Percentiles rank a stretch among this genome's conserved stretches.
Evolutionary conservation across 2,113 vertebrate genomes (phyloP).

Genomic region (Pogonocichla stellata): DNA sequence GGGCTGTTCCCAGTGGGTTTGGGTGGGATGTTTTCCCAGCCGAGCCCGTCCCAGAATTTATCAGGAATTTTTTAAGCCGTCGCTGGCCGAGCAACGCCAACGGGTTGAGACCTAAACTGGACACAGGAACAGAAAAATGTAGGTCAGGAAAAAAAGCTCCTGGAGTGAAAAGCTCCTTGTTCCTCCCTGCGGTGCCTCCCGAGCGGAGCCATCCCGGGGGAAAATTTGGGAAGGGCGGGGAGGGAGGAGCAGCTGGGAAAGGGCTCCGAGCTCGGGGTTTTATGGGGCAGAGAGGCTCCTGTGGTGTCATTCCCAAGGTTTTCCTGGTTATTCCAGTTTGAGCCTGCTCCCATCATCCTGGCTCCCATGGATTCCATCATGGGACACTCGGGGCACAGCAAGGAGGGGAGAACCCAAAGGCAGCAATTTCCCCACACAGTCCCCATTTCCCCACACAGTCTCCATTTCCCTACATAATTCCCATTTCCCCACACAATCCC

Average conservation of each 20-base stretch:
- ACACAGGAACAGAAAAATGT: conserved; percentile 3
- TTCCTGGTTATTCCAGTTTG: not conserved
- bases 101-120: not conserved
- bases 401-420: not conserved
- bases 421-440: not conserved
- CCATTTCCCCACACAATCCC: not conserved
- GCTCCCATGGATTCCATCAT: no score
- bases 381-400: not conserved
- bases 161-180: conserved; percentile 51
- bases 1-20: no score
- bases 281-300: not conserved
- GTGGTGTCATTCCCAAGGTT: not conserved
- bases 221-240: not conserved
- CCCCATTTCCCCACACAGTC: no score
- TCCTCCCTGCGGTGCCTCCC: not conserved
- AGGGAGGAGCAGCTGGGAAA: not conserved
- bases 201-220: accelerated
- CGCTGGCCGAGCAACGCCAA: not conserved
- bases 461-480: not conserved
- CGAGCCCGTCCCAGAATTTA: not conserved
- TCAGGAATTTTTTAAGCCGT: not conserved
- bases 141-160: conserved; percentile 14
- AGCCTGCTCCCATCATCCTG: not conserved
- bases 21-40: not conserved
- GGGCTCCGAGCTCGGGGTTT: not conserved